These are phyloP conservation scores for Heliangelus exortis DNA, from an alignment of 2,797 vertebrate genomes.

Conservation along the genomic window DNA sequence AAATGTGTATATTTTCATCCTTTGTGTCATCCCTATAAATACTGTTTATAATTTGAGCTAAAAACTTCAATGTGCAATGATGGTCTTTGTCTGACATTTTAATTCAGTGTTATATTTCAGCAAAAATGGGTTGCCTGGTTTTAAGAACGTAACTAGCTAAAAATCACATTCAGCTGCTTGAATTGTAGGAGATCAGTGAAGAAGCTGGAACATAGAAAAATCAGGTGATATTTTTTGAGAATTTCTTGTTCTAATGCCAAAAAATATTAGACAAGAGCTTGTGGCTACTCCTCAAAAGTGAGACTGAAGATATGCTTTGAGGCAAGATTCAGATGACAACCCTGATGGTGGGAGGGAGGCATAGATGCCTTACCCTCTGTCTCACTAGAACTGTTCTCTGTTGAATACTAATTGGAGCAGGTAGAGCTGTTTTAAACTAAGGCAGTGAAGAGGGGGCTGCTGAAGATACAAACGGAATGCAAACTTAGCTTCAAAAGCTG, in stretches of 20 bases:
- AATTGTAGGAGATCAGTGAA: background rate
- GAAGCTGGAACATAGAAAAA: background rate
- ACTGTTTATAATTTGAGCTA: background rate
- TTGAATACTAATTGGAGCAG: background rate
- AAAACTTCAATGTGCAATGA: background rate
- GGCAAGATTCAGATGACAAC: background rate
- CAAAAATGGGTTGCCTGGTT: background rate
- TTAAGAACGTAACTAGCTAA: background rate
- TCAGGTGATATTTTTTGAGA: background rate
- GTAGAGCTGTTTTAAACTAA: background rate
- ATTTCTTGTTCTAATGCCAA: background rate
- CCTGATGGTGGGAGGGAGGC: background rate
- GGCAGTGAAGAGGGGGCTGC: fast-evolving
- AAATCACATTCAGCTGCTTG: fast-evolving
- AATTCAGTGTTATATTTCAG: background rate
- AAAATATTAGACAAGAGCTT: background rate
- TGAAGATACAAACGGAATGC: background rate
- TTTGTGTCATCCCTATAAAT: background rate
- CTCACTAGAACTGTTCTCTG: background rate
- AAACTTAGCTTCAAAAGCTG: background rate
- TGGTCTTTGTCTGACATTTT: background rate
- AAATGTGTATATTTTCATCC: fast-evolving
- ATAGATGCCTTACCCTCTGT: background rate
- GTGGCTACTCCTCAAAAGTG: background rate
- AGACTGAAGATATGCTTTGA: background rate